Conservation (phyloP, 2,113 vertebrate genomes). For the Cavia porcellus region DNA sequence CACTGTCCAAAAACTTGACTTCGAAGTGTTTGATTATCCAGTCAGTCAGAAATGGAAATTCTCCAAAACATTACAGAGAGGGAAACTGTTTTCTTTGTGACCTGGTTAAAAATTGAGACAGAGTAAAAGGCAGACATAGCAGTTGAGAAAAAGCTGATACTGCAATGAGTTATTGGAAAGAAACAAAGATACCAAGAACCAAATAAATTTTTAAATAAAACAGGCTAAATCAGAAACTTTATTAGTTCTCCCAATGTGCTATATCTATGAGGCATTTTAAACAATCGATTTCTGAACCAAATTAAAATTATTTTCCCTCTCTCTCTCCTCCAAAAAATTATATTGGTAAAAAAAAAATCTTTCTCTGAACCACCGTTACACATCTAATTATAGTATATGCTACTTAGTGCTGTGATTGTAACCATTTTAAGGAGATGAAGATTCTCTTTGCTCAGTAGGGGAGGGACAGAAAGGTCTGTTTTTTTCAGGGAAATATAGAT, state of each 20-base stretch:
- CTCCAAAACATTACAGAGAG: slow-evolving; percentile 24
- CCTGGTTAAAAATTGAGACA: slow-evolving; percentile 66
- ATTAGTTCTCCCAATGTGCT: background rate
- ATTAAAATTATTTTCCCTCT: slow-evolving; percentile 49
- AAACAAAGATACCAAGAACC: background rate
- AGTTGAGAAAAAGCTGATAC: background rate
- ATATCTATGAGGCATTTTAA: slow-evolving; percentile 11
- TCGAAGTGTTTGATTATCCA: slow-evolving; percentile 64
- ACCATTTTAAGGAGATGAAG: slow-evolving; percentile 78
- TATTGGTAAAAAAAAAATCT: background rate
- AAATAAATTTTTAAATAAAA: slow-evolving; percentile 41
- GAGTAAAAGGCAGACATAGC: slow-evolving; percentile 4
- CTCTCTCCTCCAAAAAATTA: slow-evolving; percentile 3
- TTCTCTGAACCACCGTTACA: background rate
- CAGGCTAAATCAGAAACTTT: slow-evolving; percentile 13
- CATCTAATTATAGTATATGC: slow-evolving; percentile 69
- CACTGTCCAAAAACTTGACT: slow-evolving; percentile 46
- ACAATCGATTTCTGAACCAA: slow-evolving; percentile 53
- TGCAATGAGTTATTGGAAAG: slow-evolving; percentile 36
- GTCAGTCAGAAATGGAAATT: slow-evolving; percentile 63
- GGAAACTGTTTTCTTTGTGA: slow-evolving; percentile 10
- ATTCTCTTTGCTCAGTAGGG: slow-evolving; percentile 38
- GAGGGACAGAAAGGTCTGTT: slow-evolving; percentile 70
- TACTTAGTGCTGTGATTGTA: slow-evolving; percentile 23
- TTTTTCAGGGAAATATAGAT: slow-evolving; percentile 77